A percentile compares a stretch with the other conserved stretches of the same genome.
Evolutionary conservation across 1,140 invertebrate species (phyloP).

Genomic region (Brachionus koreanus): DNA sequence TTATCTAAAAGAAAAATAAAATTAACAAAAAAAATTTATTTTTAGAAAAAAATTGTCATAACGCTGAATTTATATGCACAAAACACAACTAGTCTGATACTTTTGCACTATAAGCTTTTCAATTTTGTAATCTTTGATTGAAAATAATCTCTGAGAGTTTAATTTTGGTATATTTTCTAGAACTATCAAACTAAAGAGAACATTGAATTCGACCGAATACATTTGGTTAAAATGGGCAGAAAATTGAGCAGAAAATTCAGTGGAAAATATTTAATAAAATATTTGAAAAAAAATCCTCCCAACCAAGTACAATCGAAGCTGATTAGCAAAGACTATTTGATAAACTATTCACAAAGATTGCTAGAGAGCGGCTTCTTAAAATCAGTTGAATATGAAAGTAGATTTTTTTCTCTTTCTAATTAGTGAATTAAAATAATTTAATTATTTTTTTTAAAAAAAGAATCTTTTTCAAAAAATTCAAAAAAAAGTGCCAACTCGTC

Average conservation of each 20-base stretch:
- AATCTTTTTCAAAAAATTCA: neutral
- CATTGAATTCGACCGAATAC: slow-evolving; percentile 4
- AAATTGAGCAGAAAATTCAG: slow-evolving; percentile 20
- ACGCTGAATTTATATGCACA: neutral
- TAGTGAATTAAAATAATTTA: neutral
- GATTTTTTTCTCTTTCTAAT: neutral
- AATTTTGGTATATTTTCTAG: no score
- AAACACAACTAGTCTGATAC: neutral
- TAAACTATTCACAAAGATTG: slow-evolving; percentile 29
- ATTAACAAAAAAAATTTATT: neutral
- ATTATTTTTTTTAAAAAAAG: neutral
- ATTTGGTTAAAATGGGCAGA: slow-evolving; percentile 30
- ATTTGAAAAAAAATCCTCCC: slow-evolving; percentile 18
- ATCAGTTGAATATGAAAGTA: neutral
- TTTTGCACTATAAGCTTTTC: slow-evolving; percentile 35
- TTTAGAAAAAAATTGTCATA: neutral
- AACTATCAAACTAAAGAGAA: neutral
- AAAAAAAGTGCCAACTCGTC: neutral
- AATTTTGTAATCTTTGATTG: slow-evolving; percentile 44
- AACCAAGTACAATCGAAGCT: neutral
- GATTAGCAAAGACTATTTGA: neutral
- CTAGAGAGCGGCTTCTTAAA: neutral
- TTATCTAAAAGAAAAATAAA: neutral
- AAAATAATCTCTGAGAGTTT: no score
- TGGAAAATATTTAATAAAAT: slow-evolving; percentile 33